Conservation (phyloP, 2,888 invertebrate species). For the Orthonevra nobilis region DNA sequence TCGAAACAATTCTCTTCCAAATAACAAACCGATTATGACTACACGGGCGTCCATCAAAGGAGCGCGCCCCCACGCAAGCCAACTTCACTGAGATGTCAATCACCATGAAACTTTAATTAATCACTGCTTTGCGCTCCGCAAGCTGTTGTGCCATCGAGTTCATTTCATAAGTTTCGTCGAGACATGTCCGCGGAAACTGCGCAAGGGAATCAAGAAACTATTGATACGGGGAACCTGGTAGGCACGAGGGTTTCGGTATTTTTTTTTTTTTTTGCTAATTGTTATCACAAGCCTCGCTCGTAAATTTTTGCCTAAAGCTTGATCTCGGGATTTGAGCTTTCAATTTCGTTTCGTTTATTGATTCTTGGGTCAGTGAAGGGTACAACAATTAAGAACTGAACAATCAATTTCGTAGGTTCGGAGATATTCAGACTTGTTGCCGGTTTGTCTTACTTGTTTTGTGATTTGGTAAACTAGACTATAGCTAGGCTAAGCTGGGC, state of each 20-base stretch:
- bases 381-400: too few relatives aligned
- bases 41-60: constrained; percentile 24
- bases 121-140: constrained; percentile 14
- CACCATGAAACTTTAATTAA: constrained; percentile 55
- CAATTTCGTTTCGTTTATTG: constrained; percentile 8
- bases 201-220: not conserved
- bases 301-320: too few relatives aligned
- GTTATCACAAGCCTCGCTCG: not conserved
- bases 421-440: too few relatives aligned
- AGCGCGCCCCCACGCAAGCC: constrained; percentile 23
- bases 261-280: constrained; percentile 5
- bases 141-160: not conserved
- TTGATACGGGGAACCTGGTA: not conserved
- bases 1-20: constrained; percentile 30
- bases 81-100: constrained; percentile 41
- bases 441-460: too few relatives aligned
- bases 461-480: too few relatives aligned
- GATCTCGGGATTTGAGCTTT: too few relatives aligned
- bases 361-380: constrained; percentile 20
- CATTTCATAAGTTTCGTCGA: not conserved
- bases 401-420: too few relatives aligned
- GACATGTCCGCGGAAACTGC: not conserved
- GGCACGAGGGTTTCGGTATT: not conserved
- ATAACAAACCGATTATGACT: constrained; percentile 6
- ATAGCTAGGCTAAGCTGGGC: too few relatives aligned